Conservation (phyloP, 1,140 invertebrate species). For the Branchinecta lindahli region DNA sequence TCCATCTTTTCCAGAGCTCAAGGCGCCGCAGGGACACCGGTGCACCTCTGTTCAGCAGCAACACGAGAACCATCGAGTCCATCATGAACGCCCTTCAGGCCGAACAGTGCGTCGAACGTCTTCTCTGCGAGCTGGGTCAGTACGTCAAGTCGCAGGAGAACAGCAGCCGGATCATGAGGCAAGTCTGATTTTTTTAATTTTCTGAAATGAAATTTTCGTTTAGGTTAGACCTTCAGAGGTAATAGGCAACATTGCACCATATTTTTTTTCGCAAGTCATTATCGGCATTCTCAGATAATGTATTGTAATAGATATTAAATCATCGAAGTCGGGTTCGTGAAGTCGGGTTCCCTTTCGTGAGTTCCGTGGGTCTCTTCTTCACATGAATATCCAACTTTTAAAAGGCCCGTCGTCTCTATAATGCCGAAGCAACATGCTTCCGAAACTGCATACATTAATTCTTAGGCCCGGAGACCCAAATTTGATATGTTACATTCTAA, state of each 20-base stretch:
- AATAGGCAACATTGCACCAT: too few relatives aligned
- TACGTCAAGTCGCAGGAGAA: neutral
- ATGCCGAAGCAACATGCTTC: too few relatives aligned
- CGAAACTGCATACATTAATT: too few relatives aligned
- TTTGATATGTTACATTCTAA: too few relatives aligned
- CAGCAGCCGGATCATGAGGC: neutral
- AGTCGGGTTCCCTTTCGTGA: too few relatives aligned
- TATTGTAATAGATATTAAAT: too few relatives aligned
- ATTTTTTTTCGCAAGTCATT: too few relatives aligned
- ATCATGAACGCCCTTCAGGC: slow-evolving; percentile 10
- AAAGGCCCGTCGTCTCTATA: too few relatives aligned
- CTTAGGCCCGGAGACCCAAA: too few relatives aligned
- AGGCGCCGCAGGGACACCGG: neutral
- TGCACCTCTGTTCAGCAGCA: neutral
- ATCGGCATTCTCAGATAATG: neutral
- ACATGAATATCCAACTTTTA: too few relatives aligned
- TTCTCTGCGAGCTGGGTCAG: slow-evolving; percentile 13
- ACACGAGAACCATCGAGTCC: neutral
- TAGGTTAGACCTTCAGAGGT: neutral
- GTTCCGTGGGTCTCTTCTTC: too few relatives aligned
- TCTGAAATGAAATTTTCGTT: neutral
- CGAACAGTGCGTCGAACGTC: slow-evolving; percentile 12
- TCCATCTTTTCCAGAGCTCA: neutral
- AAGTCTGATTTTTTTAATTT: neutral
- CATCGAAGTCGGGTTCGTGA: too few relatives aligned